Base-by-base conservation (phyloP, 2,888 invertebrate genomes). In the Chesias legatella region DNA sequence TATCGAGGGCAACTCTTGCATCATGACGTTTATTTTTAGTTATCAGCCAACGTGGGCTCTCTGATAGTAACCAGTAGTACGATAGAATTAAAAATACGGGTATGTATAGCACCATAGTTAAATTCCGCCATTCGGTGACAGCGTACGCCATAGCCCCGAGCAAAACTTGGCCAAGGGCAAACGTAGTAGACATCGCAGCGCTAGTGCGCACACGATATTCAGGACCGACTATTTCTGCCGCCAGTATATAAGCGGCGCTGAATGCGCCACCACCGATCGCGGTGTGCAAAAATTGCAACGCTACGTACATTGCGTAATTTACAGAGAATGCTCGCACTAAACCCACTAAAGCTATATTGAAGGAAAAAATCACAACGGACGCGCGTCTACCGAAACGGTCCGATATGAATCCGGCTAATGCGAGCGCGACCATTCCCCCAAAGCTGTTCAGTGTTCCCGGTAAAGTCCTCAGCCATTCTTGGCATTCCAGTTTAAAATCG, bases 221-320 rank as follows among this genome's bases (percentile, higher is more conserved):
- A 10, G 93, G 92, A 0, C 94, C 94, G 7, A 95, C 94, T 56
- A 95, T 79, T 80, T 96, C 95, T 54, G 95, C 90, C 20, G 91
- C 93, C 89, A 83, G 48, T 73, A 89, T 81, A 47, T 86, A 86
- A n/a, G 71, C 74, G 7, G 85, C 84, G 45, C 84, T 85, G 37
- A 73, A 86, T 7, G 77, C 60, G 9, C 85, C 86, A 1, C 84
- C 85, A 17, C 85, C 85, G 22, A 84, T 61, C n/a, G 83, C 80
- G 3, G 77, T 76, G 43, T 84, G 81, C 46, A 82, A 56, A 49
- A 84, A 79, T 44, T 86, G 84, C 23, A 84, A 52, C 7, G 75
- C 59, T 7, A 73, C 65, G 53, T 83, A 85, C 85, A 85, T 85
- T 1, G 68, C 60, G 33, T 83, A 83, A 54, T 82, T 85, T 1